phyloP scores from a whole-genome alignment of 2,797 vertebrate genomes.

The Danio tinwini region DNA sequence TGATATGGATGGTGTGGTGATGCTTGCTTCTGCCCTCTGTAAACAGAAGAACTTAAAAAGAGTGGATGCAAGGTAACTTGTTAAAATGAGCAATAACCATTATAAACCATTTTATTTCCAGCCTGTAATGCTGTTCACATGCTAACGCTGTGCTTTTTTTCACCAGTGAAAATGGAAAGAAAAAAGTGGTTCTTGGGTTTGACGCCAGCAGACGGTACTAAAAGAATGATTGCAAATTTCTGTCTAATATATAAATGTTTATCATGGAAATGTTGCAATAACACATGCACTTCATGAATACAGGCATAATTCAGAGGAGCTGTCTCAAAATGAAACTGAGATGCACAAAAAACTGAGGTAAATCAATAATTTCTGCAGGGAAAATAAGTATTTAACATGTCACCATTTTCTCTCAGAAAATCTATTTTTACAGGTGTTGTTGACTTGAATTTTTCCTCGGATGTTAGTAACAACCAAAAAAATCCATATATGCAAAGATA shows the following conservation, averaged over 20 bases:
- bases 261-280: not conserved
- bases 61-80: conserved; percentile 79
- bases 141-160: conserved; percentile 56
- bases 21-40: conserved; percentile 75
- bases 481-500: no score
- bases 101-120: not conserved
- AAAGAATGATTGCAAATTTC: not conserved
- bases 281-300: conserved; percentile 17
- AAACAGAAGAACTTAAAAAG: conserved; percentile 64
- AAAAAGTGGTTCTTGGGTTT: conserved; percentile 74
- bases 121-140: not conserved
- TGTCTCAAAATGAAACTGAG: not conserved
- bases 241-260: not conserved
- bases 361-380: no score
- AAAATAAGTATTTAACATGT: no score
- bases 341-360: conserved; percentile 72
- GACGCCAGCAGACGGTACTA: conserved; percentile 75
- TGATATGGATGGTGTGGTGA: conserved; percentile 72
- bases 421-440: no score
- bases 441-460: no score
- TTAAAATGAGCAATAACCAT: not conserved
- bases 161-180: conserved; percentile 74
- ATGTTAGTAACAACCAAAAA: no score
- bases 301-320: conserved; percentile 16
- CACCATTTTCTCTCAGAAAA: no score